Base-by-base conservation (phyloP, 2,113 vertebrate genomes). In the Sorex fumeus region DNA sequence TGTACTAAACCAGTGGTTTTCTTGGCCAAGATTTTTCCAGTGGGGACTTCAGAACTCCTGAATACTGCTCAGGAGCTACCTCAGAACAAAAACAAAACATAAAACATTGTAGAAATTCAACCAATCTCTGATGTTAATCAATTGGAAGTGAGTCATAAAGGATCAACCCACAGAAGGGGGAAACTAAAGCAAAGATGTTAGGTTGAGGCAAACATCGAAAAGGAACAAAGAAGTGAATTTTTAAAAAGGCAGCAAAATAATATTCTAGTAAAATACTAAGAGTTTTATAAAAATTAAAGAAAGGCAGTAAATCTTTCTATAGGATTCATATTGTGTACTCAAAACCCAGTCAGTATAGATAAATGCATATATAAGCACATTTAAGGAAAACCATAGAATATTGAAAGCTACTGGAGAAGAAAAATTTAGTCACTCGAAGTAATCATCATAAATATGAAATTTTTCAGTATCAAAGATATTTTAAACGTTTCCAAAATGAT, bases 261-360 rank as follows among this genome's bases (percentile, higher is more conserved):
- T 76, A 53, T 50, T 83, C 57, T 76, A 32, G 76, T 43, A 84
- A 84, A 91, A 57, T 27, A 1, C 8, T 40, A 12, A 36, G 27
- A n/a, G n/a, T 27, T 84, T 91, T 69, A 71, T 76, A 69, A 71
- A 67, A 66, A 75, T 50, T 83, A 75, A 66, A 75, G 70, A 40
- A 34, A 83, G 27, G 11, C 19, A 2, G 47, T 75, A 90, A 43
- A 50, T 16, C 43, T 40, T 66, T 60, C 57, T 30, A 11, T 66
- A 19, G 19, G 32, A 43, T 40, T 69, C 32, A 76, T 23, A 57
- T 9, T 66, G 2, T 30, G 3, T 23, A 32, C 45, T 16, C 67
- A 72, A 75, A 1, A 53, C 36, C 7, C 32, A 82, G 66, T 60
- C 50, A 28, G 40, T 72, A 74, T 64, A 82, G 23, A 66, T 50